Conservation (phyloP, 1,140 invertebrate genomes). For the Drosophila teissieri region DNA sequence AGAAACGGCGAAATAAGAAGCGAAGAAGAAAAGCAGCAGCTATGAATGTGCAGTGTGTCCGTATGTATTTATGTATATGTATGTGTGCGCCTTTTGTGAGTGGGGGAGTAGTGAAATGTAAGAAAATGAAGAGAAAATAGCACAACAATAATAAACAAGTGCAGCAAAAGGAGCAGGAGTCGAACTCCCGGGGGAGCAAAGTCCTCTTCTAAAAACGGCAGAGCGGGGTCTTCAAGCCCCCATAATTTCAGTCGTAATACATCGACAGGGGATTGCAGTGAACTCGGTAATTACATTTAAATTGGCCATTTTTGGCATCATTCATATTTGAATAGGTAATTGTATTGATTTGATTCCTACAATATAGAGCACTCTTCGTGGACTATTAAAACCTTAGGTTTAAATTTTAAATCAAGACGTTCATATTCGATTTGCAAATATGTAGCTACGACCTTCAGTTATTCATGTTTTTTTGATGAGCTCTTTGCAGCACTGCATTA, state of each 20-base stretch:
- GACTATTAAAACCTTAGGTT: neutral
- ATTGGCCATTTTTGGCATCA: neutral
- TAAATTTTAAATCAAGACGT: too few relatives aligned
- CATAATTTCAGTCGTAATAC: slow-evolving; percentile 7
- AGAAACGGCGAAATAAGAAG: slow-evolving; percentile 50
- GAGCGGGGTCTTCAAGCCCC: neutral
- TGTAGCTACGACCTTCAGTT: too few relatives aligned
- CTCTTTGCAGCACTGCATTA: slow-evolving; percentile 1
- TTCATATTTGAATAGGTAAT: neutral
- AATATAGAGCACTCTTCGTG: neutral
- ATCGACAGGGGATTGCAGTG: neutral
- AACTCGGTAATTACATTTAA: slow-evolving; percentile 1
- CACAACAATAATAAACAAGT: slow-evolving; percentile 44
- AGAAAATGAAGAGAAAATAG: slow-evolving; percentile 6
- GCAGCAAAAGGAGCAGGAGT: slow-evolving; percentile 58
- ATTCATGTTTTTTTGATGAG: too few relatives aligned
- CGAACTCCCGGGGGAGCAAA: slow-evolving; percentile 21
- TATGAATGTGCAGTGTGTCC: slow-evolving; percentile 48
- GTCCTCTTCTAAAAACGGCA: neutral
- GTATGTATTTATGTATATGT: slow-evolving; percentile 20
- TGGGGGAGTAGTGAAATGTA: slow-evolving; percentile 18
- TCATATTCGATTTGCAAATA: neutral
- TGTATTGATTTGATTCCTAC: neutral
- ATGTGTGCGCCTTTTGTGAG: slow-evolving; percentile 5
- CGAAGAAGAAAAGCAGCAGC: slow-evolving; percentile 32